phyloP scores from a whole-genome alignment of 1,140 invertebrate species.

The Apis dorsata region DNA sequence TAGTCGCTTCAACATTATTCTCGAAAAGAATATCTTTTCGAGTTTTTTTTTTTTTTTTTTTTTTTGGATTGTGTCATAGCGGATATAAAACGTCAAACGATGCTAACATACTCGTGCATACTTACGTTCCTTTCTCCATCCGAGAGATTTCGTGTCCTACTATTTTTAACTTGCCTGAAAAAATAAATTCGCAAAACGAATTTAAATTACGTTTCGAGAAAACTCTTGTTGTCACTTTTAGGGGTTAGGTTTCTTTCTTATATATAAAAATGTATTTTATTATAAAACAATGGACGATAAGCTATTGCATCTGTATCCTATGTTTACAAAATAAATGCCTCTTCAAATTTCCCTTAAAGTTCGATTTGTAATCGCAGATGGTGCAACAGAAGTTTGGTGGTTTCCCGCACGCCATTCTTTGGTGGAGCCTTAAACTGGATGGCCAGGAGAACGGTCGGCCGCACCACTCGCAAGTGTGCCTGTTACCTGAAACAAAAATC shows the following conservation, averaged over 20 bases:
- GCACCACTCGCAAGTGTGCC: slow-evolving; percentile 70
- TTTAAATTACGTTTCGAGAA: neutral
- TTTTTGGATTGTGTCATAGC: too few relatives aligned
- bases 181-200: neutral
- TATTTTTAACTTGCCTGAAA: neutral
- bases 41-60: too few relatives aligned
- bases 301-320: slow-evolving; percentile 37
- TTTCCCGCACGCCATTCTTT: slow-evolving; percentile 79
- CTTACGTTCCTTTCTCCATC: neutral
- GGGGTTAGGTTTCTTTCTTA: neutral
- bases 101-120: slow-evolving; percentile 48
- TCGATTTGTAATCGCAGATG: slow-evolving; percentile 79
- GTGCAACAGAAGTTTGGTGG: slow-evolving; percentile 73
- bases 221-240: neutral
- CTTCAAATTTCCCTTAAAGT: slow-evolving; percentile 81
- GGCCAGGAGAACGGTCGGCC: slow-evolving; percentile 75
- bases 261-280: neutral
- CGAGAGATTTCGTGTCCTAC: neutral
- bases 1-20: neutral
- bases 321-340: slow-evolving; percentile 77
- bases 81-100: slow-evolving; percentile 27
- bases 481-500: slow-evolving; percentile 73
- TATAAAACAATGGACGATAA: neutral
- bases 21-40: slow-evolving; percentile 44
- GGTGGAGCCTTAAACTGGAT: slow-evolving; percentile 78